Evolutionary conservation across 2,888 invertebrate genomes (phyloP), one percentile per base, ranked within the genome.

Genomic region (Diadromus collaris): DNA sequence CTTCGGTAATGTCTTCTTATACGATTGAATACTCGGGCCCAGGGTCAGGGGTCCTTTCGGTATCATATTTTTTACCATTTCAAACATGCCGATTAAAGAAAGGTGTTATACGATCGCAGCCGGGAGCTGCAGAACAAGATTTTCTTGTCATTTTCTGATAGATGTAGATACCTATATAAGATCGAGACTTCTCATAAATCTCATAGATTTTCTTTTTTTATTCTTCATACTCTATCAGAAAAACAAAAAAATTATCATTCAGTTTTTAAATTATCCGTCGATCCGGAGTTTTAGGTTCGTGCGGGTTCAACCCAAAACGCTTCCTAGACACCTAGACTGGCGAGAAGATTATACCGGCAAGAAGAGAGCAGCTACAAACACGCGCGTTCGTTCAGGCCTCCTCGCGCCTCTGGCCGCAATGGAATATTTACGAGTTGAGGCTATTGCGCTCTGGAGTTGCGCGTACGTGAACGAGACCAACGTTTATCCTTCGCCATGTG

Each of bases 391-490:
- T 32, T 65, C 19, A 13, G 29, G 27, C 34, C 27, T 61, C 27
- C 27, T 67, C 44, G 24, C 29, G 5, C 13, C 27, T 16, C n/a
- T n/a, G 29, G 56, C 19, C 69, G 60, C 60, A 29, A 74, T 74
- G 61, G 61, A 65, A 65, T 74, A 78, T 78, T 78, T 69, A 73
- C 77, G 63, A 64, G 56, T 29, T 38, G 67, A 61, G 69, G 73
- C 74, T 78, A 78, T 78, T 78, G 78, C 65, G 78, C 74, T 75
- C 74, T 78, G 48, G 32, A 65, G 65, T 58, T 21, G 51, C 58
- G 44, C n/a, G 44, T 51, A 46, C 19, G 10, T 5, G 29, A 61
- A 21, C 51, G 46, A 60, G 19, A 44, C 70, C 67, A 44, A 63
- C 48, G 41, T 48, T 68, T 64, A 73, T 78, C 48, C 68, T 73